Evolutionary conservation across 2,797 vertebrate species (phyloP).

Genomic region (Liparis tanakae): DNA sequence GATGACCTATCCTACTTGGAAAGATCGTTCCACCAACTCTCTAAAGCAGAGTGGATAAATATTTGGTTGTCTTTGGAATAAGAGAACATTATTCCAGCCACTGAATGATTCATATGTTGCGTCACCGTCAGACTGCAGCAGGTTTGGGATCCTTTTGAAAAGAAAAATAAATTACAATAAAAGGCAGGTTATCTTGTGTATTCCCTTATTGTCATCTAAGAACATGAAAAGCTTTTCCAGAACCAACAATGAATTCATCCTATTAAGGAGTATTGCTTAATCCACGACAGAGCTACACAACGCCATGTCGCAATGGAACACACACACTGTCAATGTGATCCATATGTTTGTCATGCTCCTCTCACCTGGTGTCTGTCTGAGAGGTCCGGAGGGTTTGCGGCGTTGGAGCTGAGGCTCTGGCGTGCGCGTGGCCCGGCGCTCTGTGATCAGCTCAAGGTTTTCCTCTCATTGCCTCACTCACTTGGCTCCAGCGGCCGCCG

Average conservation of each 20-base stretch:
- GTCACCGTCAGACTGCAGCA: constrained; percentile 4
- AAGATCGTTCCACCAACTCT: constrained; percentile 39
- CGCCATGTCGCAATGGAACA: background rate
- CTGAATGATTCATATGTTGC: constrained; percentile 41
- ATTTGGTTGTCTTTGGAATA: constrained; percentile 61
- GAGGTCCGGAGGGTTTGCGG: constrained; percentile 22
- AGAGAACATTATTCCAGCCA: constrained; percentile 58
- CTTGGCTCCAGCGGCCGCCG: constrained; percentile 56
- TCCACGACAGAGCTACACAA: background rate
- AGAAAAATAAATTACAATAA: background rate
- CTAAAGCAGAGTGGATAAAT: constrained; percentile 52
- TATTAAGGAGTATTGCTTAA: background rate
- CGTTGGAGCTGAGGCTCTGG: constrained; percentile 26
- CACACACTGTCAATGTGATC: constrained; percentile 15
- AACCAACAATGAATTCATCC: background rate
- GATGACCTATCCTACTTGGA: constrained; percentile 44
- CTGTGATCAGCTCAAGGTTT: constrained; percentile 65
- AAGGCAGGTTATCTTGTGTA: background rate
- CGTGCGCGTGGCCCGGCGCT: constrained; percentile 29
- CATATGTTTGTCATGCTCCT: constrained; percentile 38
- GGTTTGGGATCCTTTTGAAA: constrained; percentile 25
- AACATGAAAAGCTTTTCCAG: background rate
- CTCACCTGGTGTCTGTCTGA: constrained; percentile 23
- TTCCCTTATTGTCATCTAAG: constrained; percentile 1
- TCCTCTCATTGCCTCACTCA: constrained; percentile 54